Conservation (phyloP, 1,140 invertebrate genomes). For the Drosophila bipectinata region DNA sequence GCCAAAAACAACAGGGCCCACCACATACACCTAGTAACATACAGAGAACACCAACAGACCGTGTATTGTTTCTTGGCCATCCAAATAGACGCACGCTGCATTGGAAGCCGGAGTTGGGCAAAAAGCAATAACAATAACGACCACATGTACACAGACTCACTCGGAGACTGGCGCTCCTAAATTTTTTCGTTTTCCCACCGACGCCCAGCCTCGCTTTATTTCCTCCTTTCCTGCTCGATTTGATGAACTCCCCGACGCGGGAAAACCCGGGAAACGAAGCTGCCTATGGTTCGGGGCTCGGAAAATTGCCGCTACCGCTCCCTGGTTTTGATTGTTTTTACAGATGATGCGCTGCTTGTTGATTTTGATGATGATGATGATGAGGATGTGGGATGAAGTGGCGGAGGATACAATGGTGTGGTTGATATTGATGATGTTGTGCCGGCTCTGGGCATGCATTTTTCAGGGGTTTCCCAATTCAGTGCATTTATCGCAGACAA, state of each 20-base stretch:
- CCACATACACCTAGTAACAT: slow-evolving; percentile 1
- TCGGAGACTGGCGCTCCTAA: neutral
- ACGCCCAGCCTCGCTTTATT: slow-evolving; percentile 20
- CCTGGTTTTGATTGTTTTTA: slow-evolving; percentile 72
- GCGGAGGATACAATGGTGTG: slow-evolving; percentile 20
- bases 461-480: slow-evolving; percentile 1
- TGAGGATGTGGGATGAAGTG: neutral
- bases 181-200: neutral
- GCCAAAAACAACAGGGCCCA: slow-evolving; percentile 42
- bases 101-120: slow-evolving; percentile 37
- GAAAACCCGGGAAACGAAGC: slow-evolving; percentile 23
- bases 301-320: slow-evolving; percentile 60
- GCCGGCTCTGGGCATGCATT: slow-evolving; percentile 22
- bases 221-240: slow-evolving; percentile 49
- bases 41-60: slow-evolving; percentile 34
- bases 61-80: slow-evolving; percentile 32
- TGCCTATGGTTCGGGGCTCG: slow-evolving; percentile 32
- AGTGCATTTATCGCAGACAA: slow-evolving; percentile 57
- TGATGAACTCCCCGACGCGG: slow-evolving; percentile 66
- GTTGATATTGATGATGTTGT: slow-evolving; percentile 54
- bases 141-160: slow-evolving; percentile 54
- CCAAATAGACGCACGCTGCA: slow-evolving; percentile 61
- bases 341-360: slow-evolving; percentile 60
- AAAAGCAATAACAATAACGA: slow-evolving; percentile 79
- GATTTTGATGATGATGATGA: slow-evolving; percentile 54